phyloP scores from a whole-genome alignment of 2,797 vertebrate species.

The Miichthys miiuy region DNA sequence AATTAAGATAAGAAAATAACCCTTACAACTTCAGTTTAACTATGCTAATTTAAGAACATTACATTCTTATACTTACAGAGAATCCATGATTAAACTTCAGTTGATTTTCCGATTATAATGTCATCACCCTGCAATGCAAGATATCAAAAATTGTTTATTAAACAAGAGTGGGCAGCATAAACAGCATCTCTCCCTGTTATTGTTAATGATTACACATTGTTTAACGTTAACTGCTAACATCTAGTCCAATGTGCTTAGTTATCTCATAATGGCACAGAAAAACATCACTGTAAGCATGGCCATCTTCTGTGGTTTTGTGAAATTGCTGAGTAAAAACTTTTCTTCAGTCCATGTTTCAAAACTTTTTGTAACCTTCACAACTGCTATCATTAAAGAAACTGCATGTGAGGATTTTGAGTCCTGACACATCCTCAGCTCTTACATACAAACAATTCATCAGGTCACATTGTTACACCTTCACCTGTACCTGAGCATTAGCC shows the following conservation, averaged over 20 bases:
- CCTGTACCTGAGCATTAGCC: constrained; percentile 58
- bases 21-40: neutral
- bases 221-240: too few species aligned
- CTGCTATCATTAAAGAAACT: neutral
- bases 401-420: neutral
- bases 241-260: too few species aligned
- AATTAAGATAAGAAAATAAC: neutral
- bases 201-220: too few species aligned
- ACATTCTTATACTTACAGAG: constrained; percentile 39
- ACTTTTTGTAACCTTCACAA: neutral
- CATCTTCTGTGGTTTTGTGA: too few species aligned
- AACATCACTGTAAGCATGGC: too few species aligned
- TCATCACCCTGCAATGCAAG: constrained; percentile 64
- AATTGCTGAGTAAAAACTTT: too few species aligned
- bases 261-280: too few species aligned
- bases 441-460: neutral
- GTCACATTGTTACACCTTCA: neutral
- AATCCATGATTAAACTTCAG: constrained; percentile 71
- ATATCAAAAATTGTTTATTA: constrained; percentile 1
- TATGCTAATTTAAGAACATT: neutral
- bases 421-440: neutral
- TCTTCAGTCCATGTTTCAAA: neutral
- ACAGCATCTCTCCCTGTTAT: too few species aligned
- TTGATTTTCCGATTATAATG: constrained; percentile 75
- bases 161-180: too few species aligned